These are phyloP conservation scores for Mohoua ochrocephala DNA, from an alignment of 2,113 vertebrate genomes.

Conservation along the genomic window DNA sequence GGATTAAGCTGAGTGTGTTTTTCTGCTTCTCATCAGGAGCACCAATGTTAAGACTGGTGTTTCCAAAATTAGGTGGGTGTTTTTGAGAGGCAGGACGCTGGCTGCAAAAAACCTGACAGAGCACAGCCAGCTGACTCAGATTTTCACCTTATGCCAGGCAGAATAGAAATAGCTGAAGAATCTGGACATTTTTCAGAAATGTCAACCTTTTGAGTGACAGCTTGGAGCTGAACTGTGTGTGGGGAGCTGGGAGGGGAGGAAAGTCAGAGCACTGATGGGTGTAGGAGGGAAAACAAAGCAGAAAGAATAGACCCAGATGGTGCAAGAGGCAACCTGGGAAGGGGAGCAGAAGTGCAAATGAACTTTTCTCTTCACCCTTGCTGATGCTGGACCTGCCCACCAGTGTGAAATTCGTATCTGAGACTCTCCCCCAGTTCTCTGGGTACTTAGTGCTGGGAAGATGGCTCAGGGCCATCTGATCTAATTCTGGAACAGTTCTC, in stretches of 20 bases:
- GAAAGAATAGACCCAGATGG: neutral
- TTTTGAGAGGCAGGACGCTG: neutral
- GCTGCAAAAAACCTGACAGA: conserved; percentile 1
- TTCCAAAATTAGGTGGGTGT: conserved; percentile 47
- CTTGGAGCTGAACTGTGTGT: neutral
- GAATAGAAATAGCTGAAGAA: conserved; percentile 55
- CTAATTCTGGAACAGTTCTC: conserved; percentile 15
- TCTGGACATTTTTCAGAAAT: conserved; percentile 33
- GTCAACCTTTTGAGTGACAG: conserved; percentile 1
- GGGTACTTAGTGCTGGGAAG: neutral
- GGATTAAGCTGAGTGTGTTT: neutral
- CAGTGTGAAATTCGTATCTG: neutral
- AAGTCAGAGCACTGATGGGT: neutral
- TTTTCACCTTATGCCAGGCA: conserved; percentile 24
- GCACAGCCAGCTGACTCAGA: conserved; percentile 30
- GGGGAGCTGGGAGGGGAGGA: neutral
- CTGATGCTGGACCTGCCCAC: neutral
- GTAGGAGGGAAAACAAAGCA: neutral
- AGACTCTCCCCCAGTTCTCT: neutral
- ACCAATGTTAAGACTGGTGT: neutral
- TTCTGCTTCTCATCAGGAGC: conserved; percentile 21
- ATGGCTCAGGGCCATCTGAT: neutral
- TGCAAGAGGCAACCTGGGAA: neutral
- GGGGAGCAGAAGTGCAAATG: neutral
- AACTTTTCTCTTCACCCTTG: neutral